Evolutionary conservation across 2,888 invertebrate species (phyloP), one percentile per base, ranked within the genome.

Genomic region (Hypselothyrea guttata): DNA sequence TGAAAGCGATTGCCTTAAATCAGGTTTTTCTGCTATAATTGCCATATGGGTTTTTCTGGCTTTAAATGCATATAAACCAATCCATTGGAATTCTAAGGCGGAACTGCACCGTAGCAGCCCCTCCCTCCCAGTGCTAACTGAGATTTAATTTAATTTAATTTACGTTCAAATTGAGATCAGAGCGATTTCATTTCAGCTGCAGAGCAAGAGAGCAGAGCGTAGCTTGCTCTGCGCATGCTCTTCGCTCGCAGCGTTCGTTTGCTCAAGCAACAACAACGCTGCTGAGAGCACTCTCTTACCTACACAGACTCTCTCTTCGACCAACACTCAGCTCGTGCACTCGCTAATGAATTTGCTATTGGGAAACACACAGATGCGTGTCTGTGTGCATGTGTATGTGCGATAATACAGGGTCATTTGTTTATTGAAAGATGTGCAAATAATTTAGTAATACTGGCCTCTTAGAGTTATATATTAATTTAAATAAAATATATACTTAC

Each of bases 291-390:
- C 40, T 30, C 64, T 40, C 30, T 7, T 18, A 9, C 38, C 12
- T 22, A 9, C 45, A 15, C 40, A 16, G 18, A 9, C 34, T 15
- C 34, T 18, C 46, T 45, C 42, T 27, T 11, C 7, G 31, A 15
- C 8, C 13, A 35, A 1, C 55, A 7, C 37, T 67, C 51, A 11
- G 28, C 12, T 42, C 22, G 4, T 18, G 22, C 22, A 37, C 63
- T 42, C 37, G 55, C 63, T 63, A 38, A 55, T 38, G 30, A 56
- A 27, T 52, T 18, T 47, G 51, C 33, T 56, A 35, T 68, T 69
- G 56, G 74, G 63, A 45, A 54, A 49, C 22, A 11, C 18, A 27
- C 46, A 54, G 12, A 30, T 7, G 38, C 18, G n/a, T n/a, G 22
- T 22, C 3, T 5, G 22, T 22, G 22, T 22, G 22, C 5, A 22